A percentile compares a stretch with the other conserved stretches of the same genome.
Conservation (phyloP, 2,888 invertebrate genomes). For the Cephonodes hylas region DNA sequence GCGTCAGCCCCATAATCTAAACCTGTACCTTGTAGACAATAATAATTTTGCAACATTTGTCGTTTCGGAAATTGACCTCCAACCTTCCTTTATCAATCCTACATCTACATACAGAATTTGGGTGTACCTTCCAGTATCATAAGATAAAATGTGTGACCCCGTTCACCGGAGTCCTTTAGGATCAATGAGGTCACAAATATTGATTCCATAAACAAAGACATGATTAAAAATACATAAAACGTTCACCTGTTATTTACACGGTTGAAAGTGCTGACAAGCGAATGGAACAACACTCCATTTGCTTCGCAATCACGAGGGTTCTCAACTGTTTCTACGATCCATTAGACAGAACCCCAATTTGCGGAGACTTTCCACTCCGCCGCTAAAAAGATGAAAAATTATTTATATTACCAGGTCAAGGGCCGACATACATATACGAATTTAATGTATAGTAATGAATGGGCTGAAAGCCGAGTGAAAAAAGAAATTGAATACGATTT, state of each 20-base stretch:
- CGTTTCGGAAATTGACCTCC: no score
- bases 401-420: conserved; percentile 44
- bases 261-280: conserved; percentile 45
- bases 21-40: no score
- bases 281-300: conserved; percentile 43
- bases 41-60: no score
- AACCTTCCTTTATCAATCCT: no score
- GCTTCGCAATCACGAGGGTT: conserved; percentile 38
- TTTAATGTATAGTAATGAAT: background rate
- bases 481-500: background rate
- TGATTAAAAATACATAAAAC: conserved; percentile 5
- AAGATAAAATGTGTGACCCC: no score
- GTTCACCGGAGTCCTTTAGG: no score
- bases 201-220: background rate
- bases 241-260: conserved; percentile 36
- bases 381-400: conserved; percentile 41
- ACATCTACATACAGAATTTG: no score
- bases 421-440: conserved; percentile 1
- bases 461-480: background rate
- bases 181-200: background rate
- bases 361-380: conserved; percentile 35
- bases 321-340: conserved; percentile 49
- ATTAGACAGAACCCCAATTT: conserved; percentile 58
- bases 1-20: no score
- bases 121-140: no score